A percentile compares a stretch with the other conserved stretches of the same genome.
Conservation (phyloP, 2,113 vertebrate species). For the Nettapus auritus region DNA sequence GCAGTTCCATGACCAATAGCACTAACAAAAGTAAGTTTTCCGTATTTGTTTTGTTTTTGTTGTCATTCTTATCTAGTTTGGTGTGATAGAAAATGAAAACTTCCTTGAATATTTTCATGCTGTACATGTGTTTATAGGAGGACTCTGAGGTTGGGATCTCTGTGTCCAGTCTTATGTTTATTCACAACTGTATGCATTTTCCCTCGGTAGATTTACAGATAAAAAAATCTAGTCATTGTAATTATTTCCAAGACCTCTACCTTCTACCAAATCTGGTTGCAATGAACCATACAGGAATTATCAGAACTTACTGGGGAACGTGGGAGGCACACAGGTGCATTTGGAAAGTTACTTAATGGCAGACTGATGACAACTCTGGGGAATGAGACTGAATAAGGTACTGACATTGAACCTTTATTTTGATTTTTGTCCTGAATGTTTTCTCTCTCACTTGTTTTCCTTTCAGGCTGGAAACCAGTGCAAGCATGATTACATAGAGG, state of each 20-base stretch:
- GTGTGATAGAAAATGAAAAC: background rate
- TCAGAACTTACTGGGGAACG: background rate
- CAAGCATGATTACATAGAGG: background rate
- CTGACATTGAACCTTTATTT: background rate
- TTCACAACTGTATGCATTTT: background rate
- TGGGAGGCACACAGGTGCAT: background rate
- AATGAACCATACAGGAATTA: background rate
- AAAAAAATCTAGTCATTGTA: background rate
- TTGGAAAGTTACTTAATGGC: background rate
- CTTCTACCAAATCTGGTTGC: background rate
- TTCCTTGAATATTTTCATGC: background rate
- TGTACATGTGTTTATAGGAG: background rate
- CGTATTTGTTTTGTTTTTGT: background rate
- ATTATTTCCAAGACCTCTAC: background rate
- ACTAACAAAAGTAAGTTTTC: background rate
- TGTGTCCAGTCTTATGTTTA: background rate
- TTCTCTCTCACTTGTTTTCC: background rate
- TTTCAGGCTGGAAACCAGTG: background rate
- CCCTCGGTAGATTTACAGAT: background rate
- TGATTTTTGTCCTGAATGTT: background rate
- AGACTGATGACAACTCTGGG: background rate
- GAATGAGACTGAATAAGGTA: background rate
- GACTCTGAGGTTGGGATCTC: background rate
- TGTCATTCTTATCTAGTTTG: background rate
- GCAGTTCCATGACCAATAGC: background rate